Percentiles rank a stretch among this genome's conserved stretches.
phyloP scores from a whole-genome alignment of 2,113 vertebrate genomes.

The Heliornis fulica region DNA sequence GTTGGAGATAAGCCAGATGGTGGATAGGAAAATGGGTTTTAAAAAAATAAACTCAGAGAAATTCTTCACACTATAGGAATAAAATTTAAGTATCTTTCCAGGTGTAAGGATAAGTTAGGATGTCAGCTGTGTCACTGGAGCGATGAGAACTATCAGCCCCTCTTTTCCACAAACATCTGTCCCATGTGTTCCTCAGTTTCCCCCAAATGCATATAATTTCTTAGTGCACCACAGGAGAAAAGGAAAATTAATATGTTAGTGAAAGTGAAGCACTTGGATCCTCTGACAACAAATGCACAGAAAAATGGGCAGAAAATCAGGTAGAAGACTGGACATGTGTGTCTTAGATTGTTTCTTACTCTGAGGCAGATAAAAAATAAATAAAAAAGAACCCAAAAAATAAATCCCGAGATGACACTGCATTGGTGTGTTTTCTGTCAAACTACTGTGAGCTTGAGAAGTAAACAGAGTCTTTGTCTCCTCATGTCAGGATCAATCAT shows the following conservation, averaged over 20 bases:
- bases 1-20: not conserved
- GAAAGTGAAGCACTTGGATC: not conserved
- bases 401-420: not conserved
- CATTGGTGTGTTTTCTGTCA: not conserved
- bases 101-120: not conserved
- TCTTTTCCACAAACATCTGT: not conserved
- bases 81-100: not conserved
- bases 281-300: not conserved
- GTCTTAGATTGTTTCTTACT: not conserved
- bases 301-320: not conserved
- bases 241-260: not conserved
- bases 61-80: not conserved
- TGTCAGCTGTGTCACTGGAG: not conserved
- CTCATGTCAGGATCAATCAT: not conserved
- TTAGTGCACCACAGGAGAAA: not conserved
- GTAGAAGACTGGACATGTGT: not conserved
- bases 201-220: not conserved
- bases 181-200: not conserved
- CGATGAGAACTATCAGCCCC: not conserved
- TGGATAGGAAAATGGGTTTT: not conserved
- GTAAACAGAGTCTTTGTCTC: not conserved
- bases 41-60: not conserved
- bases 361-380: not conserved
- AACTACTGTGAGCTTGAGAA: not conserved
- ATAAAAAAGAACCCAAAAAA: not conserved